Evolutionary conservation across 2,113 vertebrate genomes (phyloP).

Genomic region (Lampris incognitus): DNA sequence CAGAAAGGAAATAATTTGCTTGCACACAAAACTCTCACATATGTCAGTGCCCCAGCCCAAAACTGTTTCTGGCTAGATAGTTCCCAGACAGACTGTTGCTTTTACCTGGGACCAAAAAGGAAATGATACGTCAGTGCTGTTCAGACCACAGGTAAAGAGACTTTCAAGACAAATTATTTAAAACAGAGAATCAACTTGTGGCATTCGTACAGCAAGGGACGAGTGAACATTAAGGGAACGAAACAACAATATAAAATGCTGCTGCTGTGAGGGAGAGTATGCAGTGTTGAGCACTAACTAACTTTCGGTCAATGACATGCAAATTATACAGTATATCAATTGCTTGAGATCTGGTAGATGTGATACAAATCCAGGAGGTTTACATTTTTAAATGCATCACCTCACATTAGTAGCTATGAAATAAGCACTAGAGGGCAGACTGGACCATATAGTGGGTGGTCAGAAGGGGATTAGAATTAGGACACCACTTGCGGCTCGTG

Average conservation of each 20-base stretch:
- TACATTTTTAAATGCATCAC: no score
- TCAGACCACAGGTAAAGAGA: background rate
- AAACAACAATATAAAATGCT: slow-evolving; percentile 4
- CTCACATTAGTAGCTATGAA: background rate
- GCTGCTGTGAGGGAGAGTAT: background rate
- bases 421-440: background rate
- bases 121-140: slow-evolving; percentile 7
- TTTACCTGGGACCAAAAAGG: background rate
- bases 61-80: background rate
- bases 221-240: slow-evolving; percentile 2
- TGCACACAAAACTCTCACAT: background rate
- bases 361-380: background rate
- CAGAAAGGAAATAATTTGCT: background rate
- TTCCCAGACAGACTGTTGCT: background rate
- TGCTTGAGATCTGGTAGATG: background rate
- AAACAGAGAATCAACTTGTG: background rate
- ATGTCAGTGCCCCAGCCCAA: background rate
- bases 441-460: background rate
- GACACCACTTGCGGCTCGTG: no score
- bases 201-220: background rate
- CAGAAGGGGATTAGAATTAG: background rate
- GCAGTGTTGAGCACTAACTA: no score
- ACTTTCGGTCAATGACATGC: background rate
- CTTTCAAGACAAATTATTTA: background rate
- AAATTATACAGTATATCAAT: background rate